These are phyloP conservation scores for Zaprionus bogoriensis DNA, from an alignment of 2,888 invertebrate species.

Conservation along the genomic window DNA sequence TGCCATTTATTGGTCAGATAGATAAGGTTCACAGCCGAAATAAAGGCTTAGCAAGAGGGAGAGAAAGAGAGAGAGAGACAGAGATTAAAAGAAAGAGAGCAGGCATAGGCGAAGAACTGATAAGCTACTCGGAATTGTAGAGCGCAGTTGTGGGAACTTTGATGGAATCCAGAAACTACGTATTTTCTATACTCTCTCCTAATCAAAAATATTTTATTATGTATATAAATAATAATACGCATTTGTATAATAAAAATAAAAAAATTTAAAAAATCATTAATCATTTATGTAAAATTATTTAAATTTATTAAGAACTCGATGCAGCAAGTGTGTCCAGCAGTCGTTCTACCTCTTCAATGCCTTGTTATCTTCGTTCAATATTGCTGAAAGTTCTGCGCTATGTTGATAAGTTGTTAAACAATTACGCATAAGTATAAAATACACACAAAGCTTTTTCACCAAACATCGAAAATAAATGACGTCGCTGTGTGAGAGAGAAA, in stretches of 20 bases:
- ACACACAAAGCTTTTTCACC: not conserved
- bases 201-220: too few relatives aligned
- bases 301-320: too few relatives aligned
- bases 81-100: not conserved
- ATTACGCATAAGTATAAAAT: not conserved
- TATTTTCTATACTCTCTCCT: not conserved
- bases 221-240: too few relatives aligned
- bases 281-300: too few relatives aligned
- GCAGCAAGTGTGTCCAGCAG: too few relatives aligned
- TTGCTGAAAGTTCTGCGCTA: not conserved
- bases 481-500: not conserved
- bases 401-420: not conserved
- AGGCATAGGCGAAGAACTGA: not conserved
- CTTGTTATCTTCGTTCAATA: not conserved
- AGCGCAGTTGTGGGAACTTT: not conserved
- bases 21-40: not conserved
- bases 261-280: too few relatives aligned
- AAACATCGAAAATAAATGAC: not conserved
- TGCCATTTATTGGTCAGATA: constrained; percentile 8
- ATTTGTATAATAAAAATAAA: too few relatives aligned
- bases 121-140: not conserved
- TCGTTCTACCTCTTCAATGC: too few relatives aligned
- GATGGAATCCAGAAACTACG: not conserved
- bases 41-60: not conserved
- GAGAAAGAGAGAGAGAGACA: not conserved